Conservation (phyloP, 30 jellyfish, hydroid and myxozoan species). For the Catostylus mosaicus region DNA sequence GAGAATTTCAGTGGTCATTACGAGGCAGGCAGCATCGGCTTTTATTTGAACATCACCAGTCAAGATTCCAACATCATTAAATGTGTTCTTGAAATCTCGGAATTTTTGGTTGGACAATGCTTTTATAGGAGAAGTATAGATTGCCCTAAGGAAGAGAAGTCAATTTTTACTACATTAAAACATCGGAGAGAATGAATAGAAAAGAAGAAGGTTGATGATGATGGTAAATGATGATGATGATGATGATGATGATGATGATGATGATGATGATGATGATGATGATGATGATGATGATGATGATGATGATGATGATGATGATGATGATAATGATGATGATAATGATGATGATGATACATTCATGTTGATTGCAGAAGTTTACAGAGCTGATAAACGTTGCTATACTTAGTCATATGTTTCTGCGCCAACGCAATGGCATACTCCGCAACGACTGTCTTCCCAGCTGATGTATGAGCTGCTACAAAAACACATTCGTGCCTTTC, state of each 20-base stretch:
- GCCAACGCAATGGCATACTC: conserved; percentile 99
- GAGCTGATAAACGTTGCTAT: not conserved
- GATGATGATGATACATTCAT: not conserved
- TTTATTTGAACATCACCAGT: conserved; percentile 99
- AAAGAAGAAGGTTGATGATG: no score
- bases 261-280: not conserved
- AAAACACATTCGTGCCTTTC: conserved; percentile 95
- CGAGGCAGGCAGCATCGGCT: conserved; percentile 89
- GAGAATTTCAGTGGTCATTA: conserved; percentile 98
- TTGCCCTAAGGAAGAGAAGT: conserved; percentile 61
- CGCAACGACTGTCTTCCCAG: conserved; percentile 99
- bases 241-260: not conserved
- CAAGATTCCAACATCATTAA: conserved; percentile 91
- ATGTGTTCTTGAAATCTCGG: conserved; percentile 92
- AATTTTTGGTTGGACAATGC: conserved; percentile 98
- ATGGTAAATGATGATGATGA: not conserved
- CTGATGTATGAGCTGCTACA: conserved; percentile 99
- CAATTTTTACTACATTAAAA: not conserved
- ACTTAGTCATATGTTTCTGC: conserved; percentile 96
- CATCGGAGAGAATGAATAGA: not conserved
- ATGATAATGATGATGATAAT: not conserved
- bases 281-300: not conserved
- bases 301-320: not conserved
- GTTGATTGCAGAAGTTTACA: no score
- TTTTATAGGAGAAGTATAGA: conserved; percentile 97